Percentiles rank a stretch among this genome's conserved stretches.
These are phyloP conservation scores for Camponotus vicinus DNA, from an alignment of 1,140 invertebrate species.

Conservation along the genomic window DNA sequence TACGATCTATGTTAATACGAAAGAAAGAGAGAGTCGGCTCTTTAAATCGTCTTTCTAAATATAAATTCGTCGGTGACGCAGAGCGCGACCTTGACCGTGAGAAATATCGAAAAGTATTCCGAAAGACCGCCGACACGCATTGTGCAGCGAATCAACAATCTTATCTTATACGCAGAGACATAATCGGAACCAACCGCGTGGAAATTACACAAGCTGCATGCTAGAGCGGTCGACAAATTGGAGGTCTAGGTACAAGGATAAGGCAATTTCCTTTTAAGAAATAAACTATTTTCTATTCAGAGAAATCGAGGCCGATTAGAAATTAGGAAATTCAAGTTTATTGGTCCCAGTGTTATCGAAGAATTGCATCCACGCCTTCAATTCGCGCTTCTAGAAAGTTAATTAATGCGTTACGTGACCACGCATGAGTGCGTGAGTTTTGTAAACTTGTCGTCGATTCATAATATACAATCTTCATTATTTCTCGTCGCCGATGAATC, in stretches of 20 bases:
- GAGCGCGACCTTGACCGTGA: conserved; percentile 82
- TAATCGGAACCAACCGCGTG: conserved; percentile 22
- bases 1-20: conserved; percentile 48
- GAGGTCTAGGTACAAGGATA: neutral
- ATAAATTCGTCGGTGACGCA: conserved; percentile 75
- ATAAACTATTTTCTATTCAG: neutral
- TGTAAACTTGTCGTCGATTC: conserved; percentile 2
- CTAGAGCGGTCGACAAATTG: neutral
- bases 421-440: neutral
- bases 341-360: neutral
- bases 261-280: neutral
- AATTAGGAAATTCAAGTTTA: neutral
- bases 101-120: conserved; percentile 80
- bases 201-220: conserved; percentile 5
- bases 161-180: conserved; percentile 24
- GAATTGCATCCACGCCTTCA: neutral
- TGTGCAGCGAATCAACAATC: conserved; percentile 35
- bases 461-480: conserved; percentile 12
- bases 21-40: conserved; percentile 12
- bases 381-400: neutral
- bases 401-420: conserved; percentile 3
- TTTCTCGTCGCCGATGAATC: conserved; percentile 7
- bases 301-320: neutral
- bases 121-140: conserved; percentile 51
- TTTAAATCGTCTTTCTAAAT: conserved; percentile 64